These are phyloP conservation scores for Beaufortia kweichowensis DNA, from an alignment of 2,113 vertebrate species.

Conservation along the genomic window DNA sequence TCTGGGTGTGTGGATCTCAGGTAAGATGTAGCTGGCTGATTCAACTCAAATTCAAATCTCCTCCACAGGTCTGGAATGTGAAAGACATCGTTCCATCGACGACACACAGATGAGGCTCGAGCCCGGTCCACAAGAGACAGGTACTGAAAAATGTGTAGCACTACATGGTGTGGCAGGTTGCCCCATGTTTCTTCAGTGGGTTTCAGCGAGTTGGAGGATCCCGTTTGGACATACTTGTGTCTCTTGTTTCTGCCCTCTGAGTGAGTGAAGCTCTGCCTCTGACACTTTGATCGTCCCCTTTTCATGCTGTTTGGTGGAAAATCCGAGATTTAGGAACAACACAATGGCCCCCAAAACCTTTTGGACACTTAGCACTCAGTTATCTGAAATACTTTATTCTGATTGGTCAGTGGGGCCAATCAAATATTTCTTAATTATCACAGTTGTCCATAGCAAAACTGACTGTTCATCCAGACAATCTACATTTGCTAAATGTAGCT, in stretches of 20 bases:
- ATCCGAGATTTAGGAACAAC: no score
- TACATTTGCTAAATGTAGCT: no score
- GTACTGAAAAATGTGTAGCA: conserved; percentile 83
- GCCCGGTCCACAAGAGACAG: conserved; percentile 84
- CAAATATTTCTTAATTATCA: no score
- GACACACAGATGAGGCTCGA: conserved; percentile 83
- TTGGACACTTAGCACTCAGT: no score
- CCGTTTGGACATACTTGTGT: conserved; percentile 60
- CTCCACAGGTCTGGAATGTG: conserved; percentile 90
- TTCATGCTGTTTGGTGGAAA: conserved; percentile 75
- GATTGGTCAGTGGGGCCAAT: no score
- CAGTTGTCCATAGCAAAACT: no score
- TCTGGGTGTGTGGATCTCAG: conserved; percentile 88
- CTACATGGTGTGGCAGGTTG: conserved; percentile 78
- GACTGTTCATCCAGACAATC: no score
- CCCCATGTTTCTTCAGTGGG: conserved; percentile 74
- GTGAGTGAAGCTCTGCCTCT: conserved; percentile 63
- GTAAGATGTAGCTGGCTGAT: conserved; percentile 85
- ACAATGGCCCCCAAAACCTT: no score
- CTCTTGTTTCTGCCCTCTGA: conserved; percentile 70
- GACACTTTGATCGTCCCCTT: conserved; percentile 70
- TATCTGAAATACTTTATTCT: no score
- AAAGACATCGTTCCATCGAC: conserved; percentile 86
- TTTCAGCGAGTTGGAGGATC: conserved; percentile 26
- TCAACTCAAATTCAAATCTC: conserved; percentile 90